Percentiles rank a stretch among this genome's conserved stretches.
Conservation (phyloP, 1,140 invertebrate genomes). For the Fragariocoptes setiger region DNA sequence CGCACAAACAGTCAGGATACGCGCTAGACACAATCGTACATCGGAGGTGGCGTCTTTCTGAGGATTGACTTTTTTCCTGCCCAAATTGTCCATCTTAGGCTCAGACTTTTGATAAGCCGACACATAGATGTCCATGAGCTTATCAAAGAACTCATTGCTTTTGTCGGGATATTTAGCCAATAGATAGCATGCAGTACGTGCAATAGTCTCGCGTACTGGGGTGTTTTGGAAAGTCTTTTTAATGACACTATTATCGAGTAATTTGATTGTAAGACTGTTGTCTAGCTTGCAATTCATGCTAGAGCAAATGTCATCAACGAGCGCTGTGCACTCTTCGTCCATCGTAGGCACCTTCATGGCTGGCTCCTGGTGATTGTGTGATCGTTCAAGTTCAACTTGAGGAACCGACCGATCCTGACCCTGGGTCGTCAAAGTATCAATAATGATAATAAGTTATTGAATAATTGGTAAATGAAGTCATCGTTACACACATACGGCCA, state of each 20-base stretch:
- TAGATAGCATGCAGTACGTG: slow-evolving; percentile 34
- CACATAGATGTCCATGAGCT: slow-evolving; percentile 37
- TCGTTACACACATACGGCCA: too few species aligned
- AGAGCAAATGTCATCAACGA: too few species aligned
- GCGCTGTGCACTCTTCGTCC: too few species aligned
- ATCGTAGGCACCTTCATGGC: too few species aligned
- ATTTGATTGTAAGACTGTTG: not conserved
- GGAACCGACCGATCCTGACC: too few species aligned
- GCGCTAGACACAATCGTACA: slow-evolving; percentile 48
- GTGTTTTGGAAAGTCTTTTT: slow-evolving; percentile 19
- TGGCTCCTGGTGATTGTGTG: too few species aligned
- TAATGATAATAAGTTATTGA: too few species aligned
- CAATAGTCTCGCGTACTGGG: slow-evolving; percentile 39
- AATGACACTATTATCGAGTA: slow-evolving; percentile 3
- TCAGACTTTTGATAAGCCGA: slow-evolving; percentile 22
- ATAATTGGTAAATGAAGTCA: too few species aligned
- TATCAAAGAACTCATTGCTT: slow-evolving; percentile 25
- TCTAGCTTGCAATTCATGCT: too few species aligned
- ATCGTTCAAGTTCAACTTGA: too few species aligned
- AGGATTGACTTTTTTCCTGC: slow-evolving; percentile 46
- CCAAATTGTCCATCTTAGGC: slow-evolving; percentile 42
- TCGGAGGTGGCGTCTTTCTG: slow-evolving; percentile 44
- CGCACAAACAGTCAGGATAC: slow-evolving; percentile 39
- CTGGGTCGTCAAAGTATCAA: too few species aligned
- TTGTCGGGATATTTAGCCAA: slow-evolving; percentile 23